Conservation (phyloP, 2,888 invertebrate genomes). For the Nematopogon swammerdamellus region DNA sequence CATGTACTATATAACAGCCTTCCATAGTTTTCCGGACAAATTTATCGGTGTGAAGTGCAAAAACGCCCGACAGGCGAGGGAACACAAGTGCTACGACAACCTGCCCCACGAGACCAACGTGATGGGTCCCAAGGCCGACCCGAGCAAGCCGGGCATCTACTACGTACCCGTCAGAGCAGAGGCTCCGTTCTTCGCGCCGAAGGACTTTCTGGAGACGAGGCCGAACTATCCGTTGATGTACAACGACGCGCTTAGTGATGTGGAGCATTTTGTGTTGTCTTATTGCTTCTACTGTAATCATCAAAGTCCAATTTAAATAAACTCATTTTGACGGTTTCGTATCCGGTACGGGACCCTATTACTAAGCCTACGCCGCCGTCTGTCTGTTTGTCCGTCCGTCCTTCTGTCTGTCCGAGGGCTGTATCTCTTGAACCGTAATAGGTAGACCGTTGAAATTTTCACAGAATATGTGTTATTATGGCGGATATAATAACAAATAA, state of each 20-base stretch:
- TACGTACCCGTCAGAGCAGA: neutral
- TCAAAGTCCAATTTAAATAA: too few relatives aligned
- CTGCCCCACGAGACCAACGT: slow-evolving; percentile 3
- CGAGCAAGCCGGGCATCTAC: neutral
- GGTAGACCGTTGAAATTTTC: too few relatives aligned
- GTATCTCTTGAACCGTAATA: too few relatives aligned
- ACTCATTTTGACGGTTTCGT: too few relatives aligned
- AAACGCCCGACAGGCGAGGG: slow-evolving; percentile 4
- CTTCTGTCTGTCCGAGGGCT: too few relatives aligned
- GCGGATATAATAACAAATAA: too few relatives aligned
- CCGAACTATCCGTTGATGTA: neutral
- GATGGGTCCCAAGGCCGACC: neutral
- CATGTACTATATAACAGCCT: neutral
- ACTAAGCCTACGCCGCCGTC: too few relatives aligned
- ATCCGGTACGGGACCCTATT: too few relatives aligned
- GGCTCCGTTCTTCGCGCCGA: neutral
- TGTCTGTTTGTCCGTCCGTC: too few relatives aligned
- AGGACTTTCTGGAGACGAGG: neutral
- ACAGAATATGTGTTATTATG: too few relatives aligned
- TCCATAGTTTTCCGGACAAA: neutral
- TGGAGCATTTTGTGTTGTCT: neutral
- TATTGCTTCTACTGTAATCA: too few relatives aligned
- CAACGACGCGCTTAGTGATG: neutral
- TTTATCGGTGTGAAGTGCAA: slow-evolving; percentile 6
- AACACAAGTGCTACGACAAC: slow-evolving; percentile 3